Evolutionary conservation across 1,140 invertebrate species (phyloP).

Genomic region (Penaeus chinensis): DNA sequence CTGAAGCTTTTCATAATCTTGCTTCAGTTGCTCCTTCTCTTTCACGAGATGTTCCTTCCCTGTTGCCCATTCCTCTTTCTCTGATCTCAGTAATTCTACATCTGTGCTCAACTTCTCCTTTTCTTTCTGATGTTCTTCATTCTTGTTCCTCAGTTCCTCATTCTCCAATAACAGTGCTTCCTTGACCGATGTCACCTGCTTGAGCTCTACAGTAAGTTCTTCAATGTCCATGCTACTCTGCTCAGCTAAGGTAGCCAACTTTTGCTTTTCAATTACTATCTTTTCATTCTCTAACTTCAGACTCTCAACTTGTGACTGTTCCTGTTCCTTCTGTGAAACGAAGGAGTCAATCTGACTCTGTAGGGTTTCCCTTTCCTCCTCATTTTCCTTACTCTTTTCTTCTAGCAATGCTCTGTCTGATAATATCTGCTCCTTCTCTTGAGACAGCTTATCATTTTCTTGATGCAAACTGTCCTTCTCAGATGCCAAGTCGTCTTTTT

Average conservation of each 20-base stretch:
- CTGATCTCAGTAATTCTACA: neutral
- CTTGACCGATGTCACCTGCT: neutral
- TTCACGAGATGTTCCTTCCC: neutral
- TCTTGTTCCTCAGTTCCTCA: conserved; percentile 9
- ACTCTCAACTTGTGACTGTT: neutral
- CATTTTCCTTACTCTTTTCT: conserved; percentile 17
- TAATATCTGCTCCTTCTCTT: too few species aligned
- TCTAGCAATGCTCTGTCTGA: neutral
- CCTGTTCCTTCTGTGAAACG: conserved; percentile 4
- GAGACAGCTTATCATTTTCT: neutral
- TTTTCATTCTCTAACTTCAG: conserved; percentile 24
- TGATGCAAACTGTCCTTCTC: conserved; percentile 24
- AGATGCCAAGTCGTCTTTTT: conserved; percentile 14
- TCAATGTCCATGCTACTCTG: conserved; percentile 32
- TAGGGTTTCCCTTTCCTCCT: neutral
- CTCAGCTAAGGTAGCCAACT: conserved; percentile 13
- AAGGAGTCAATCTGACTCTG: neutral
- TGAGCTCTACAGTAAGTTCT: neutral
- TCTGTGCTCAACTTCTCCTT: neutral
- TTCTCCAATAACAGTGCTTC: conserved; percentile 10
- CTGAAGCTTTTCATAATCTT: conserved; percentile 14
- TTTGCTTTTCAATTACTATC: neutral
- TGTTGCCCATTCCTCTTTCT: neutral
- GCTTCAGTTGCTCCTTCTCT: neutral
- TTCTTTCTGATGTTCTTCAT: conserved; percentile 16